These are phyloP conservation scores for Anser cygnoides DNA, from an alignment of 2,113 vertebrate genomes.

Conservation along the genomic window DNA sequence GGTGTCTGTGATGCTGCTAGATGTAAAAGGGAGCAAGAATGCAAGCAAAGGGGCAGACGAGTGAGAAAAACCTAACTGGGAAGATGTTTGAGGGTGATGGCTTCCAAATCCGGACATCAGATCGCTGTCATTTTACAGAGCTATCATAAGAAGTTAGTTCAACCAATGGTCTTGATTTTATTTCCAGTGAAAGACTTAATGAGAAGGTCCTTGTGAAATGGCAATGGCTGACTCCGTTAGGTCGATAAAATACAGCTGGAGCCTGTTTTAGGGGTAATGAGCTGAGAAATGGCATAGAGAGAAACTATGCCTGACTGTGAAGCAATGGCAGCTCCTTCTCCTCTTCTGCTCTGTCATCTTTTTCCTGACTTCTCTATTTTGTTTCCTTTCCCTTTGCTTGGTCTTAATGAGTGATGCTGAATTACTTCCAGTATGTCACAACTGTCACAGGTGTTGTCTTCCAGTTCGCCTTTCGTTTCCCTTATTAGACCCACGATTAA, in stretches of 20 bases:
- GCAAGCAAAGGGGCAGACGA: neutral
- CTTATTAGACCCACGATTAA: neutral
- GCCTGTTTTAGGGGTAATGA: conserved; percentile 2
- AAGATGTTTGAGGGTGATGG: neutral
- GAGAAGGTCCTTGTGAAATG: neutral
- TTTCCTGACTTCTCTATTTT: neutral
- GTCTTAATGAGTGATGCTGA: neutral
- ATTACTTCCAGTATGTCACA: neutral
- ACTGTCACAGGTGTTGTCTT: neutral
- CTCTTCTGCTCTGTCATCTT: neutral
- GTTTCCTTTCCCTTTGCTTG: neutral
- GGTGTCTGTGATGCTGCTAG: neutral
- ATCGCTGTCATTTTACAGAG: neutral
- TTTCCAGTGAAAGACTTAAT: neutral
- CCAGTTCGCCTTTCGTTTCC: neutral
- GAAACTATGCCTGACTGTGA: neutral
- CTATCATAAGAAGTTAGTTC: neutral
- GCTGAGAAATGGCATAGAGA: conserved; percentile 26
- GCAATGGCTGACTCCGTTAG: neutral
- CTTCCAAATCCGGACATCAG: neutral
- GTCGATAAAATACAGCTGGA: neutral
- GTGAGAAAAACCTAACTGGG: neutral
- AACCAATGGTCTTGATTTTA: neutral
- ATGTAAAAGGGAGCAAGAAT: neutral
- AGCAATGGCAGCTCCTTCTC: neutral